Conservation (phyloP, 2,113 vertebrate species). For the Cinclus cinclus region DNA sequence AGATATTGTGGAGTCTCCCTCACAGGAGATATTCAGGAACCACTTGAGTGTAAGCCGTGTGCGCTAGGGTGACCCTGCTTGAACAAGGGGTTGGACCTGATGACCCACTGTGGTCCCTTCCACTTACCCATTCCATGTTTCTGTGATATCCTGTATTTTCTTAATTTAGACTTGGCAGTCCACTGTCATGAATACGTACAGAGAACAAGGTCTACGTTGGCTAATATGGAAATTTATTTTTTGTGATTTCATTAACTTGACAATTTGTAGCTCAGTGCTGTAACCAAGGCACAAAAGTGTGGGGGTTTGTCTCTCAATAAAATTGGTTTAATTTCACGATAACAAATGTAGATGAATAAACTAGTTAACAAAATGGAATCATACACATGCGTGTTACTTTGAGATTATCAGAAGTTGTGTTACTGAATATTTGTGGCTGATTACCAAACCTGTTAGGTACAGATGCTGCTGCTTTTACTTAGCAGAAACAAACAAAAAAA, state of each 20-base stretch:
- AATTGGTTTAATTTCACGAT: not conserved
- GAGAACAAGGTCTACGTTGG: not conserved
- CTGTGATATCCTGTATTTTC: not conserved
- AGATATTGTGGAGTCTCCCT: not conserved
- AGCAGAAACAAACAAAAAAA: not conserved
- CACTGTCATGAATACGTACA: not conserved
- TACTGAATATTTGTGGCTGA: not conserved
- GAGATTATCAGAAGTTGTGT: not conserved
- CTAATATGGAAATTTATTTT: not conserved
- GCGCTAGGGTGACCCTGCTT: not conserved
- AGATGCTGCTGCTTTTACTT: not conserved
- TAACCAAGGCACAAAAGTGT: not conserved
- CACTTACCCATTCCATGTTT: not conserved
- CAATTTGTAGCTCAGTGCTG: not conserved
- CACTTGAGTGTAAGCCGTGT: not conserved
- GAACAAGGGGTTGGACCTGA: not conserved
- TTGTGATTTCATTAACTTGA: not conserved
- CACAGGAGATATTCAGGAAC: not conserved
- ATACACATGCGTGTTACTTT: not conserved
- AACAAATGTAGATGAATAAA: not conserved
- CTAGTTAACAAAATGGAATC: not conserved
- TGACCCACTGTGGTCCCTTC: not conserved
- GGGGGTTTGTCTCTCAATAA: not conserved
- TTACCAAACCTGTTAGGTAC: not conserved
- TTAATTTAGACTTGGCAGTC: not conserved